phyloP scores from a whole-genome alignment of 2,797 vertebrate species.

The Anolis apletophallus region DNA sequence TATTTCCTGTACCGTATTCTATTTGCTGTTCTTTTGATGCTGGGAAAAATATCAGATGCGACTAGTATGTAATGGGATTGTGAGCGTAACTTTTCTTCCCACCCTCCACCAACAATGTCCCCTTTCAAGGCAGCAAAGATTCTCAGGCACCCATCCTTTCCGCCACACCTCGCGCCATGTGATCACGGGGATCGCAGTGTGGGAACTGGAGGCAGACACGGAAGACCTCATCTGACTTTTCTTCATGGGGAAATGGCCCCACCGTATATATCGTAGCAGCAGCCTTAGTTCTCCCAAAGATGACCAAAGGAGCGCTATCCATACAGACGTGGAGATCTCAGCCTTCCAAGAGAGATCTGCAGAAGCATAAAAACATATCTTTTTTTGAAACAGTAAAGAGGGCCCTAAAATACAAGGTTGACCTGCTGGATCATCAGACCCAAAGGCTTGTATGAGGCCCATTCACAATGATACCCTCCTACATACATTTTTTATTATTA shows the following conservation, averaged over 20 bases:
- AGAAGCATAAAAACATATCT: too few species aligned
- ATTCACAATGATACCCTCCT: too few species aligned
- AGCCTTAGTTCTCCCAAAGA: not conserved
- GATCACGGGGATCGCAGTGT: constrained; percentile 2
- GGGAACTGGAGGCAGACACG: not conserved
- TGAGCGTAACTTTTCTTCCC: constrained; percentile 27
- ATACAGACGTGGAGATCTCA: not conserved
- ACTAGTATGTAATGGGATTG: constrained; percentile 7
- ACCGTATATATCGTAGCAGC: too few species aligned
- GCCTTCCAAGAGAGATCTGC: not conserved
- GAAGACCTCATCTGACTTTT: constrained; percentile 2
- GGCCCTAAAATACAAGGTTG: too few species aligned
- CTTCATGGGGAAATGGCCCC: not conserved
- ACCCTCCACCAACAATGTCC: constrained; percentile 46
- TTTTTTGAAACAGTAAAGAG: too few species aligned
- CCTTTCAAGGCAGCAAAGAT: constrained; percentile 27
- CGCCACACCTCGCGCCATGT: constrained; percentile 41
- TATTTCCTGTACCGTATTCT: not conserved
- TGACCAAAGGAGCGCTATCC: not conserved
- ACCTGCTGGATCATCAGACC: too few species aligned
- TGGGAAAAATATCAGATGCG: constrained; percentile 41
- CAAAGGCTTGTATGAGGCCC: too few species aligned
- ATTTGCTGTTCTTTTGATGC: constrained; percentile 5
- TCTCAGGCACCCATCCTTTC: constrained; percentile 48
- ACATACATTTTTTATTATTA: too few species aligned